phyloP scores from a whole-genome alignment of 2,797 vertebrate species.

The Leptatherina wallacei region DNA sequence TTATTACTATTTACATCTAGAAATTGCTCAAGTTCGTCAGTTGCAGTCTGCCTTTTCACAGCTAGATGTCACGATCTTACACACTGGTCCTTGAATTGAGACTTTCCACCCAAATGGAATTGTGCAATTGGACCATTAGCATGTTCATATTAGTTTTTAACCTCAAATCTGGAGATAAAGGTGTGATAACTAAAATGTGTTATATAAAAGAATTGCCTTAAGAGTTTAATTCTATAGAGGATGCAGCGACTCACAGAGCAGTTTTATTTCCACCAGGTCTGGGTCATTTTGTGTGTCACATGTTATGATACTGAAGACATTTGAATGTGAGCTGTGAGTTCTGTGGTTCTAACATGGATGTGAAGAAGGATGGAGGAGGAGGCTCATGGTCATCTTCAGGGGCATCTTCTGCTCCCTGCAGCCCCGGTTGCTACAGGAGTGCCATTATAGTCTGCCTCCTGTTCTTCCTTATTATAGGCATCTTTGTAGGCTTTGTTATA shows the following conservation, averaged over 20 bases:
- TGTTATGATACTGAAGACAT: constrained; percentile 41
- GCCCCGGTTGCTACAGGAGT: constrained; percentile 53
- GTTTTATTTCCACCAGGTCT: constrained; percentile 24
- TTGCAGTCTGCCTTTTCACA: neutral
- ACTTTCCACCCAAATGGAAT: neutral
- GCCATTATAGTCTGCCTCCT: constrained; percentile 64
- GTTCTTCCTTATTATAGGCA: constrained; percentile 75
- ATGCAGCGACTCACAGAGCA: neutral
- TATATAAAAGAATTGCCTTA: neutral
- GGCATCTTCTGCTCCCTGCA: constrained; percentile 45
- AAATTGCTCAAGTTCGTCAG: neutral
- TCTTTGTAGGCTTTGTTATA: constrained; percentile 76
- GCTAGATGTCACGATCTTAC: neutral
- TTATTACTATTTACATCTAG: neutral
- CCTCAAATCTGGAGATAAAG: neutral
- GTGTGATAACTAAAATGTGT: neutral
- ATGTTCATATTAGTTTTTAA: neutral
- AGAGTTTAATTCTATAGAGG: neutral
- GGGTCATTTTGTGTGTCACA: constrained; percentile 23
- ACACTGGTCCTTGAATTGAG: neutral
- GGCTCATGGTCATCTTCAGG: constrained; percentile 62
- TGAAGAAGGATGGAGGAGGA: constrained; percentile 71
- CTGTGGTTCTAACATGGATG: constrained; percentile 76
- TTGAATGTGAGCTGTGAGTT: constrained; percentile 55
- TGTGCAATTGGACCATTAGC: neutral